Percentiles rank a stretch among this genome's conserved stretches.
Evolutionary conservation across 35 echinoderm and acorn worm species (phyloP).

Genomic region (Chiridota heheva): DNA sequence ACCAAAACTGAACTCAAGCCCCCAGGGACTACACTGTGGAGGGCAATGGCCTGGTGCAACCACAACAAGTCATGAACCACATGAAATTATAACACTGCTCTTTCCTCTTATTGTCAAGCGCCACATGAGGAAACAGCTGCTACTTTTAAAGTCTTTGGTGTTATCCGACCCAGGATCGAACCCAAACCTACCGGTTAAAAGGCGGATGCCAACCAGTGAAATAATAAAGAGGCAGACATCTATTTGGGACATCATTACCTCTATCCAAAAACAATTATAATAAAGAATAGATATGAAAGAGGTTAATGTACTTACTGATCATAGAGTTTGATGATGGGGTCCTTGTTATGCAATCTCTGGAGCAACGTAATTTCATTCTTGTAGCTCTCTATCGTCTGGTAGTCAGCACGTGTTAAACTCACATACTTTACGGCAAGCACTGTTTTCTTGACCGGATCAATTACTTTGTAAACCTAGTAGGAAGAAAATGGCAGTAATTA

Average conservation of each 20-base stretch:
- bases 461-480: slow-evolving; percentile 75
- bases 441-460: slow-evolving; percentile 69
- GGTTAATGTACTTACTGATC: slow-evolving; percentile 96
- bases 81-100: too few relatives aligned
- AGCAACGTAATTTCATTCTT: slow-evolving; percentile 93
- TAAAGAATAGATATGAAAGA: too few relatives aligned
- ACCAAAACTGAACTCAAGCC: too few relatives aligned
- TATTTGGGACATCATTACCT: neutral
- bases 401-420: slow-evolving; percentile 83
- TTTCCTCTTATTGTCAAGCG: too few relatives aligned
- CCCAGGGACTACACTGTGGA: too few relatives aligned
- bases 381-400: slow-evolving; percentile 80
- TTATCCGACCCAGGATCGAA: too few relatives aligned
- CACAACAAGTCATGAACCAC: too few relatives aligned
- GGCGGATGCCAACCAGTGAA: neutral
- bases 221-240: neutral
- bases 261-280: too few relatives aligned
- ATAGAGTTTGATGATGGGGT: slow-evolving; percentile 82
- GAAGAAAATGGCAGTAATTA: neutral
- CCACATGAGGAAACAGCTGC: too few relatives aligned
- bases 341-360: slow-evolving; percentile 61
- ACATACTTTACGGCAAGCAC: slow-evolving; percentile 87
- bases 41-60: too few relatives aligned
- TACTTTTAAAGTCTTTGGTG: too few relatives aligned
- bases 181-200: too few relatives aligned